phyloP scores from a whole-genome alignment of 2,113 vertebrate species.

The Grammomys surdaster region DNA sequence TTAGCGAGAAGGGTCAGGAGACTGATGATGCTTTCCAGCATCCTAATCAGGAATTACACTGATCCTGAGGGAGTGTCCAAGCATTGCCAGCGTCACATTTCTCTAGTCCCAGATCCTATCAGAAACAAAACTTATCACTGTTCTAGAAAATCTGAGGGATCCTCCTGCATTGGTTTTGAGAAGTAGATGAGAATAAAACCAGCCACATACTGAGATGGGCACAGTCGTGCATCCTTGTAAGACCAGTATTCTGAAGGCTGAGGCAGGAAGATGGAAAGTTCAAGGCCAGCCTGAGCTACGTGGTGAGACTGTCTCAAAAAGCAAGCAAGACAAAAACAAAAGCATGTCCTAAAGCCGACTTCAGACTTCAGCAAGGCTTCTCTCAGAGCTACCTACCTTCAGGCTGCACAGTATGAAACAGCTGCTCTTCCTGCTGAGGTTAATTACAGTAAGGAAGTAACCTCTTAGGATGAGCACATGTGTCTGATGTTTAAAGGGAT shows the following conservation, averaged over 20 bases:
- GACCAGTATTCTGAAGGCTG: neutral
- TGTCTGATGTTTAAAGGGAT: constrained; percentile 48
- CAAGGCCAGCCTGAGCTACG: neutral
- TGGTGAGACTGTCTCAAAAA: neutral
- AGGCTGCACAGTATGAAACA: neutral
- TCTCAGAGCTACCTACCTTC: neutral
- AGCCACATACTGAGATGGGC: neutral
- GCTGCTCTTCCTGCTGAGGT: constrained; percentile 14
- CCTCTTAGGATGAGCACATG: neutral
- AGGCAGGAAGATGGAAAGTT: neutral
- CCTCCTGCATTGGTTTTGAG: neutral
- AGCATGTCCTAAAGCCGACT: neutral
- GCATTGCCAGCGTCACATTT: neutral
- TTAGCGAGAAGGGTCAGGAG: neutral
- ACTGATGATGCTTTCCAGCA: neutral
- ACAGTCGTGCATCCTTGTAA: neutral
- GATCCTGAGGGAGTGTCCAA: neutral
- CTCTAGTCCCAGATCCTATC: neutral
- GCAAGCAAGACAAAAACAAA: neutral
- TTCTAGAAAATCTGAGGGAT: neutral
- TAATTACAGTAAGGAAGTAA: constrained; percentile 29
- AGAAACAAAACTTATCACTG: neutral
- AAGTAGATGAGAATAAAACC: neutral
- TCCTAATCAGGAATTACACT: neutral
- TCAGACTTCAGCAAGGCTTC: neutral